Base-by-base conservation (phyloP, 2,113 vertebrate species). In the Camelus dromedarius region DNA sequence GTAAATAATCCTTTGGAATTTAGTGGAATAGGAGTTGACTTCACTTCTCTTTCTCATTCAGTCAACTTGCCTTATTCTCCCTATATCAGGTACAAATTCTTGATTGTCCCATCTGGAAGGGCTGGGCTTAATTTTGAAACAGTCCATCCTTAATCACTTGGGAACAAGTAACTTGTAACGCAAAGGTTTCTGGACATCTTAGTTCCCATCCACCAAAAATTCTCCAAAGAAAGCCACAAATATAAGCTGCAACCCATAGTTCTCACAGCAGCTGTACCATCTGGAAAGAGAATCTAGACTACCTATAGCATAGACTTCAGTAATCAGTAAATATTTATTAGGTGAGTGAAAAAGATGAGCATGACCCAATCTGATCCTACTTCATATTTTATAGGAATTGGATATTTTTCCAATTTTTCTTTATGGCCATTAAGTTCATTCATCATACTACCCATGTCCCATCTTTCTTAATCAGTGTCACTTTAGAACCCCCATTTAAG, bases 401-500 rank as follows among this genome's bases (percentile, higher is more conserved):
- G 15, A 8, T 94, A 32, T 50, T 75, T 69, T 90, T 91, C 46
- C 54, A 50, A 28, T 67, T 89, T 91, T 91, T 90, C 20, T 66
- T 79, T 89, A 75, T 46, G 62, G 42, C 66, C 66, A 54, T 79
- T 20, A 93, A 52, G 85, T 38, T 69, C 85, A 96, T 67, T 50
- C 32, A 64, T 28, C 73, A 32, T 28, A 76, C 26, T 85, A 66
- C 54, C 54, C 8, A 52, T 67, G 46, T 76, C 67, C 54, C 64
- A 38, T 77, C 52, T 80, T 73, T n/a, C 60, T 91, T 94, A 95
- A 90, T 96, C 26, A 58, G 13, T 77, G 24, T 52, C 54, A 77
- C 75, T 96, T 81, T 81, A 67, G 30, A 94, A 86, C 32, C 10
- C 56, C 64, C 15, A 73, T 85, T 88, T 94, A 96, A 76, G 70